phyloP scores from a whole-genome alignment of 1,140 invertebrate species.

The Rhagoletis pomonella region DNA sequence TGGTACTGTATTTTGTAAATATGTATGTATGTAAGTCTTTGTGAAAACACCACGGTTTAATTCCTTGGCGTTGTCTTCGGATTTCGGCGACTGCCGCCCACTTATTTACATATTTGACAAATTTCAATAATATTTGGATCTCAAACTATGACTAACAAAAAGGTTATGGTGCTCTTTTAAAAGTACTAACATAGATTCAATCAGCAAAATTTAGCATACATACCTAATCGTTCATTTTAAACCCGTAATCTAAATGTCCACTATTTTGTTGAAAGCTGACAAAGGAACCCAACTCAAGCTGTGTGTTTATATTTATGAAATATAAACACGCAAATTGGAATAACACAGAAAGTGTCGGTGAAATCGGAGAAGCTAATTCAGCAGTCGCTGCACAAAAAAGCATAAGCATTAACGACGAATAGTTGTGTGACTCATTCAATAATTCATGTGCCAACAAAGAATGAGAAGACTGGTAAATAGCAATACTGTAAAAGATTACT shows the following conservation, averaged over 20 bases:
- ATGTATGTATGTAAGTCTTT: background rate
- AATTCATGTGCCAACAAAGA: background rate
- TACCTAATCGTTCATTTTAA: too few relatives aligned
- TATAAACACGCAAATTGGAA: background rate
- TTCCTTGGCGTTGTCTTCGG: too few relatives aligned
- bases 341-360: conserved; percentile 1
- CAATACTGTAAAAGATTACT: background rate
- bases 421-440: conserved; percentile 22
- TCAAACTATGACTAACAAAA: too few relatives aligned
- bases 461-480: background rate
- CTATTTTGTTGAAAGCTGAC: background rate
- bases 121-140: too few relatives aligned
- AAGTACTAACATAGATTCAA: background rate
- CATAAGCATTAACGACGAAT: conserved; percentile 1
- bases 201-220: background rate
- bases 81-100: too few relatives aligned
- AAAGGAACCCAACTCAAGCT: background rate
- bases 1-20: background rate
- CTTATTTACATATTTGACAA: too few relatives aligned
- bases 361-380: conserved; percentile 23
- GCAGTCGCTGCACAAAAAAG: background rate
- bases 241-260: background rate
- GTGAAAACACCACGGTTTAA: too few relatives aligned
- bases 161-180: background rate
- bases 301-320: background rate